Evolutionary conservation across 2,888 invertebrate species (phyloP), one percentile per base, ranked within the genome.

Genomic region (Marronus borbonicus): DNA sequence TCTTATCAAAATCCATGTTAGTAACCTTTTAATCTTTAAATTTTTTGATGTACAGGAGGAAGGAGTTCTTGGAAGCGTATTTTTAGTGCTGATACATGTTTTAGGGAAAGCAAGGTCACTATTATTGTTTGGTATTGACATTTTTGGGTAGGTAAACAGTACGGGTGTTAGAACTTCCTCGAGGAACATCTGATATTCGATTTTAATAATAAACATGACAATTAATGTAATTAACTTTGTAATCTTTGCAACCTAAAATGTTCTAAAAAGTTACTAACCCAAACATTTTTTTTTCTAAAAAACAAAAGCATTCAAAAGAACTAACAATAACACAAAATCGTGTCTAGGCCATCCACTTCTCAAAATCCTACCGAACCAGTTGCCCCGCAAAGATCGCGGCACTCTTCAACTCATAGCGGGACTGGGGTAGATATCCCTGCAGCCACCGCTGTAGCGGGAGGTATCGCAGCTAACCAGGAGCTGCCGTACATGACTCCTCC

Each of bases 401-500:
- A 90, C 81, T 89, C 90, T 3, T 90, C 90, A 1, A 88, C 89
- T 12, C 89, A 90, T 79, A 89, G 89, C 84, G 17, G 89, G 83
- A 7, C 90, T 65, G 89, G 91, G 10, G 80, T 84, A 49, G 92
- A 94, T 84, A 96, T 96, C 86, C 94, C 95, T 39, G 96, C 96
- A n/a, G 95, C 95, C 8, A 93, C 94, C 68, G 96, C 96, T 5
- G 96, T 96, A 84, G 94, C 95, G 77, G 96, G 96, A 14, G 93
- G 94, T 85, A 91, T 96, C 82, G 95, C 96, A 52, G 96, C 96
- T 55, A 96, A 95, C 87, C 95, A 95, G 87, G 96, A 96, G 87
- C 89, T 96, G 85, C 96, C 96, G 0, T 96, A 96, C 87, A 96
- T 96, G 93, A 96, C 96, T 10, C 96, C 96, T 69, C 96, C 94